Base-by-base conservation (phyloP, 2,888 invertebrate species). In the Neoascia interrupta region DNA sequence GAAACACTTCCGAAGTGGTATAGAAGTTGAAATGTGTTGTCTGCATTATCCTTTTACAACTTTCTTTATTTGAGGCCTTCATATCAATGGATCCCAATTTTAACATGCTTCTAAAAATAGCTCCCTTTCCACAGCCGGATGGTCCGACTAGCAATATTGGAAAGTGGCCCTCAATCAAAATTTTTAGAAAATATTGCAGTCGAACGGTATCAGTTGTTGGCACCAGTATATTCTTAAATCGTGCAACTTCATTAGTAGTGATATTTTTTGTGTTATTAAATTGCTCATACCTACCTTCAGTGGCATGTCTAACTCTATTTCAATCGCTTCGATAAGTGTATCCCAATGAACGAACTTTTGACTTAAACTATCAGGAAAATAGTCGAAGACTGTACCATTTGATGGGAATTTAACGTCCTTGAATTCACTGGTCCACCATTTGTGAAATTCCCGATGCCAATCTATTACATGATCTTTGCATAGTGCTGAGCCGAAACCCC, bases 391-490 rank as follows among this genome's bases (percentile, higher is more conserved):
- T 18, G 93, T 95, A 11, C 95, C 96, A 21, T 92, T 85, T 0
- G 92, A 87, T 0, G 98, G 98, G 87, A 98, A 95, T 88, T 96
- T 97, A 58, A 98, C 91, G 15, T 94, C 92, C 89, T 97, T 98
- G 88, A 97, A 98, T 89, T 98, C 98, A 80, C 93, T 94, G 23
- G 92, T 91, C 92, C 97, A 98, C 97, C 97, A 98, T 88, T 97
- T 97, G 86, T 95, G 96, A 88, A 98, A 98, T 86, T 98, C 98
- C 80, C 94, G 94, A 56, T 97, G 92, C 94, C 97, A 96, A 87
- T 98, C 98, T 8, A 95, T 91, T 58, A 96, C 90, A 89, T 96
- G 93, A 89, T 98, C 97, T 90, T 96, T 96, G 89, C 95, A 96
- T 80, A 96, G 91, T 0, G 94, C 93, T 0, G 97, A 96, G 2